Evolutionary conservation across 2,113 vertebrate species (phyloP).

Genomic region (Tautogolabrus adspersus): DNA sequence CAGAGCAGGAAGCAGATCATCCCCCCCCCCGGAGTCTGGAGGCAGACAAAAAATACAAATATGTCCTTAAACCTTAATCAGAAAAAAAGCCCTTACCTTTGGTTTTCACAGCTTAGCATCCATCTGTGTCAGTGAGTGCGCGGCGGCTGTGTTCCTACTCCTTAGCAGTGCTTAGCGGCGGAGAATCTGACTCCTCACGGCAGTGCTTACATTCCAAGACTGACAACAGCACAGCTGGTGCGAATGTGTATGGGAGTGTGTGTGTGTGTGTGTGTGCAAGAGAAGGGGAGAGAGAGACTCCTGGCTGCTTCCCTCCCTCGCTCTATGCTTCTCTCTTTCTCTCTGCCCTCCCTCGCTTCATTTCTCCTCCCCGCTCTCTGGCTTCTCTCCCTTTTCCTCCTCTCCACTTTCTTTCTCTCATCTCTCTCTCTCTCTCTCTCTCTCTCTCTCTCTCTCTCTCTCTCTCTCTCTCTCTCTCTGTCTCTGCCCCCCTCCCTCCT

Average conservation of each 20-base stretch:
- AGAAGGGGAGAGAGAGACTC: slow-evolving; percentile 25
- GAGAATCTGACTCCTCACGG: slow-evolving; percentile 70
- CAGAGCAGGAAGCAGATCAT: slow-evolving; percentile 54
- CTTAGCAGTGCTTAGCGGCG: slow-evolving; percentile 64
- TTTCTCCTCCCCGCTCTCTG: slow-evolving; percentile 64
- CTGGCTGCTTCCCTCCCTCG: slow-evolving; percentile 55
- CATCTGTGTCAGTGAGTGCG: slow-evolving; percentile 60
- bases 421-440: slow-evolving; percentile 32
- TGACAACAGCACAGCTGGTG: slow-evolving; percentile 78
- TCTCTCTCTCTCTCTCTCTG: background rate
- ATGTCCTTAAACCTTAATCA: slow-evolving; percentile 18
- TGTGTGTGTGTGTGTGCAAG: slow-evolving; percentile 38
- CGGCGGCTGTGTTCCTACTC: slow-evolving; percentile 55
- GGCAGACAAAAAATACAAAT: slow-evolving; percentile 42
- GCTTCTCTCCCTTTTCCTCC: slow-evolving; percentile 63
- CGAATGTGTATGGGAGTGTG: slow-evolving; percentile 64
- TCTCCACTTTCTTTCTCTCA: slow-evolving; percentile 56
- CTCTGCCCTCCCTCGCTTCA: slow-evolving; percentile 62
- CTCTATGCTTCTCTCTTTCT: slow-evolving; percentile 56
- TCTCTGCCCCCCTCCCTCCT: background rate
- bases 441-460: slow-evolving; percentile 15
- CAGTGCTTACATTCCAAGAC: slow-evolving; percentile 82
- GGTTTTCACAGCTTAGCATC: slow-evolving; percentile 69
- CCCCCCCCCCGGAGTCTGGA: slow-evolving; percentile 40
- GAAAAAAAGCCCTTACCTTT: slow-evolving; percentile 63